Evolutionary conservation across 2,888 invertebrate species (phyloP).

Genomic region (Cryptocephalus moraei): DNA sequence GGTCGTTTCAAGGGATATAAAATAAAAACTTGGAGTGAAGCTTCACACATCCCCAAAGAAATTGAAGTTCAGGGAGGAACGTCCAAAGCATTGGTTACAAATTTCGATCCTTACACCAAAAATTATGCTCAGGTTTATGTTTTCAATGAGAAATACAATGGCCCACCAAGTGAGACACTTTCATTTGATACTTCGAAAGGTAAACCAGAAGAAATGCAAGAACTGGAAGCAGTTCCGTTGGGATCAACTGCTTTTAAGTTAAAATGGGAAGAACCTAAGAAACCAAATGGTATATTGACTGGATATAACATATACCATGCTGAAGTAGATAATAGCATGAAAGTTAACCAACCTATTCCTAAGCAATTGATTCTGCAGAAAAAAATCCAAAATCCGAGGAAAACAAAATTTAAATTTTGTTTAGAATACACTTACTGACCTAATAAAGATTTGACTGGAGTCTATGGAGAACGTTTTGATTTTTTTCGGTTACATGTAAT

Average conservation of each 20-base stretch:
- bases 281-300: constrained; percentile 83
- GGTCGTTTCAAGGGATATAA: constrained; percentile 96
- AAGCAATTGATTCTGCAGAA: no score
- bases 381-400: no score
- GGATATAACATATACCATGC: constrained; percentile 91
- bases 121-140: constrained; percentile 84
- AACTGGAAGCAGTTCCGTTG: constrained; percentile 73
- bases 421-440: no score
- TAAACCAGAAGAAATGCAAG: constrained; percentile 75
- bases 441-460: no score
- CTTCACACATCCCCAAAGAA: constrained; percentile 40
- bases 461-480: no score
- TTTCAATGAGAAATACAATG: constrained; percentile 85
- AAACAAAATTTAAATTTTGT: no score
- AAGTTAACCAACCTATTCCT: constrained; percentile 30
- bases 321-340: constrained; percentile 48
- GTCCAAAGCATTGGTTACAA: constrained; percentile 63
- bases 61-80: constrained; percentile 62
- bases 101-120: constrained; percentile 75
- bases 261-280: constrained; percentile 86
- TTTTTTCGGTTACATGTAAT: no score
- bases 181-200: constrained; percentile 86
- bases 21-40: constrained; percentile 89
- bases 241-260: constrained; percentile 83
- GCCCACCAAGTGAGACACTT: constrained; percentile 77